Percentiles rank a stretch among this genome's conserved stretches.
These are phyloP conservation scores for Drosophila asahinai DNA, from an alignment of 1,140 invertebrate genomes.

Conservation along the genomic window DNA sequence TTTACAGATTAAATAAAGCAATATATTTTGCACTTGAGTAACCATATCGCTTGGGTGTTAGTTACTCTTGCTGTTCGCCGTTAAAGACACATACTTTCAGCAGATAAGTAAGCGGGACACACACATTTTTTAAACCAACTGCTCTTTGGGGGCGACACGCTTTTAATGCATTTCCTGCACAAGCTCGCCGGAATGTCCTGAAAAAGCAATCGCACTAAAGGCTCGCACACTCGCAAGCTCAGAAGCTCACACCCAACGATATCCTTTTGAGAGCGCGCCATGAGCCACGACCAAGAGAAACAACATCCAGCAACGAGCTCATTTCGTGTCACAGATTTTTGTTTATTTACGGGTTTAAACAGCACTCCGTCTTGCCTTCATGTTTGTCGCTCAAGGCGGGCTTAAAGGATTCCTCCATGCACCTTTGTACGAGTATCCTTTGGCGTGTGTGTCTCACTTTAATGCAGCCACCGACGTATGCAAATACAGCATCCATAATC, in stretches of 20 bases:
- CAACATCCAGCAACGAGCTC: conserved; percentile 48
- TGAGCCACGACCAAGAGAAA: conserved; percentile 8
- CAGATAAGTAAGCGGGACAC: conserved; percentile 27
- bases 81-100: conserved; percentile 16
- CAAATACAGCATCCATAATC: conserved; percentile 43
- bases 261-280: conserved; percentile 46
- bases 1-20: conserved; percentile 15
- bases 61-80: conserved; percentile 15
- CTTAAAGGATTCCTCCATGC: conserved; percentile 31
- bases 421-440: conserved; percentile 3
- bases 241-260: conserved; percentile 8
- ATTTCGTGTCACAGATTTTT: conserved; percentile 71
- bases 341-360: conserved; percentile 67
- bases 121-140: conserved; percentile 19
- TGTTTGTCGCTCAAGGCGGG: conserved; percentile 28
- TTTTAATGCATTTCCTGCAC: conserved; percentile 70
- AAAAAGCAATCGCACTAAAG: conserved; percentile 48
- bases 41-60: conserved; percentile 25
- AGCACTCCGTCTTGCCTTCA: conserved; percentile 23
- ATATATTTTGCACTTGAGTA: conserved; percentile 20
- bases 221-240: conserved; percentile 22
- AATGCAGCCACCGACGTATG: conserved; percentile 30
- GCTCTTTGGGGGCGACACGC: conserved; percentile 53
- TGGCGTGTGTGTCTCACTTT: conserved; percentile 18
- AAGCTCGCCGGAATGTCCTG: conserved; percentile 40